Evolutionary conservation across 2,113 vertebrate species (phyloP), one percentile per base, ranked within the genome.

Genomic region (western clawed frog (Xenopus tropicalis)): DNA sequence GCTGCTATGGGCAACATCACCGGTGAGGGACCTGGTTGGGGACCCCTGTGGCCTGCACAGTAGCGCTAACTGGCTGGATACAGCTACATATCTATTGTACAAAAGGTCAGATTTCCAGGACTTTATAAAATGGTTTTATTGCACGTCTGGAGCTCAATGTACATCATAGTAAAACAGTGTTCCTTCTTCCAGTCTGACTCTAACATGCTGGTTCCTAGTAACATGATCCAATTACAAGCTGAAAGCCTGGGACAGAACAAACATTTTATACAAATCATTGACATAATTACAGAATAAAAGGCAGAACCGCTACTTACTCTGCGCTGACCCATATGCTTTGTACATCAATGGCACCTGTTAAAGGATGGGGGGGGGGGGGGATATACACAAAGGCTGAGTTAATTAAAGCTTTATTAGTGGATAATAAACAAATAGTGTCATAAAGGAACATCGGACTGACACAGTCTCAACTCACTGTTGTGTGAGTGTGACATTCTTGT

Each of bases 281-380:
- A 5, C 5, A 37, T 3, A 37, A 37, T 37, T 5, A 37, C 29
- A 88, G 46, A 11, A 48, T 48, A 48, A 37, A 37, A 37, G 29
- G 29, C 29, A 37, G 29, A 37, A 83, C 84, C 84, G 85, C 87
- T 90, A 88, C 83, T 85, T 87, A 87, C 82, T 90, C 86, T 89
- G 90, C 90, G 91, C 91, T 90, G 83, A 83, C 86, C 90, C 86
- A 89, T 85, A 86, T 85, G 85, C 82, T 85, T 80, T 84, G 83
- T 83, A 72, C 10, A 0, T 88, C 82, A 88, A 88, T 91, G 89
- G 90, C 90, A 93, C 90, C 79, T 77, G 43, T 21, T 23, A 73
- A 58, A 2, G 29, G 29, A 3, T 2, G 29, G 29, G 29, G 29
- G 29, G 29, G 29, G 29, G 29, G 29, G 29, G 29, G 29, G 29